A percentile compares a stretch with the other conserved stretches of the same genome.
Conservation (phyloP, 2,113 vertebrate species). For the Emydocephalus ijimae region DNA sequence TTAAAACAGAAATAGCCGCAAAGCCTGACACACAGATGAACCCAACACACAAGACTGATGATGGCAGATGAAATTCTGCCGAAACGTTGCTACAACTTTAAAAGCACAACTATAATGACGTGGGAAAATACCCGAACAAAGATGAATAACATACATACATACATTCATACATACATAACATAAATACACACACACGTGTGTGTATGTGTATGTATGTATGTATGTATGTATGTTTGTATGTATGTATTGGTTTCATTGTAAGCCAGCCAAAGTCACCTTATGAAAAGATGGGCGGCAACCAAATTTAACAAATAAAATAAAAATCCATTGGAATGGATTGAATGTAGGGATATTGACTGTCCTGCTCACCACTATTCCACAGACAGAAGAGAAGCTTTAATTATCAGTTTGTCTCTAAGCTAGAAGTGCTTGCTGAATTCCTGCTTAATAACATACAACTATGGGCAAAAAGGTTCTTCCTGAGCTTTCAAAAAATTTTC, state of each 20-base stretch:
- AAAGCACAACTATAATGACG: too few relatives aligned
- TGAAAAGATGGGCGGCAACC: neutral
- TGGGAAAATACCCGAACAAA: too few relatives aligned
- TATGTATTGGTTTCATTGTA: neutral
- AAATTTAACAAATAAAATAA: neutral
- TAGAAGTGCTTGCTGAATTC: neutral
- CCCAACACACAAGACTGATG: too few relatives aligned
- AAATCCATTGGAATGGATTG: neutral
- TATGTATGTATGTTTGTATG: neutral
- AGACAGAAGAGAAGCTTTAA: neutral
- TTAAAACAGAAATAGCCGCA: too few relatives aligned
- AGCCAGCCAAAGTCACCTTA: neutral
- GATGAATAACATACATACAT: too few relatives aligned
- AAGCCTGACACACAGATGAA: too few relatives aligned
- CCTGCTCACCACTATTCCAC: neutral
- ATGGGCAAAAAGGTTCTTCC: neutral
- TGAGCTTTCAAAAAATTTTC: too few relatives aligned
- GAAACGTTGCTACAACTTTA: too few relatives aligned
- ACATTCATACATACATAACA: too few relatives aligned
- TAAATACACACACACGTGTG: too few relatives aligned
- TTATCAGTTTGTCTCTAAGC: neutral
- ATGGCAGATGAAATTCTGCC: too few relatives aligned
- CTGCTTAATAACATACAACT: neutral
- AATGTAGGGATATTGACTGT: neutral
- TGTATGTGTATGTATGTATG: too few relatives aligned